These are phyloP conservation scores for Dicerorhinus sumatrensis DNA, from an alignment of 2,113 vertebrate species.

Conservation along the genomic window DNA sequence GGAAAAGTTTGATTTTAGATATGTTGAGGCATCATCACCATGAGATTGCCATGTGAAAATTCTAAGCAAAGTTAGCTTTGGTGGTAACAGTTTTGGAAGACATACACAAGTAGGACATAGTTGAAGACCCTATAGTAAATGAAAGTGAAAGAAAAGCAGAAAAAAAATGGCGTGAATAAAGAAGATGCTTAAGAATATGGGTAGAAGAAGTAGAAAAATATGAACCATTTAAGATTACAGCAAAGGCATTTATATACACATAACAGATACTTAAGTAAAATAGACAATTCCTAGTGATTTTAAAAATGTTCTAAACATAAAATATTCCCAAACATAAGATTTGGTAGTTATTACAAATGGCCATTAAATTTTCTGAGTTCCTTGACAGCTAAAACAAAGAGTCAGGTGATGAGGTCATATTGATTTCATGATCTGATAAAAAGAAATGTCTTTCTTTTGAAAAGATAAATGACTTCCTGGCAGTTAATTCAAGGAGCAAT, in stretches of 20 bases:
- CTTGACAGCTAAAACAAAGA: constrained; percentile 15
- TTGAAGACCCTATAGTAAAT: background rate
- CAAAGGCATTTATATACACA: background rate
- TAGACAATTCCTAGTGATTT: background rate
- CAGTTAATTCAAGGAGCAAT: background rate
- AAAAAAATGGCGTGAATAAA: background rate
- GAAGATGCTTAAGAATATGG: background rate
- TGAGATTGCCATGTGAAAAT: background rate
- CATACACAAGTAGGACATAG: accelerated
- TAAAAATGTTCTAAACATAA: constrained; percentile 8
- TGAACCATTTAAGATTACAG: background rate
- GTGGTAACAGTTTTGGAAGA: background rate
- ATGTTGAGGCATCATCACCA: background rate
- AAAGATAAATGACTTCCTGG: constrained; percentile 52
- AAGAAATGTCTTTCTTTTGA: constrained; percentile 41
- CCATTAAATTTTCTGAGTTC: constrained; percentile 9
- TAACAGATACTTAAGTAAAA: background rate
- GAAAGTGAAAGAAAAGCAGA: background rate
- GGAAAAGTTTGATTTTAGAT: background rate
- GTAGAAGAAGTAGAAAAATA: background rate
- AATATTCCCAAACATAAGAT: background rate
- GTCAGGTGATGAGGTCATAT: constrained; percentile 31
- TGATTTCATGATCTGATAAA: constrained; percentile 43
- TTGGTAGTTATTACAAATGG: background rate
- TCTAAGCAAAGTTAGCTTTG: background rate